Evolutionary conservation across 2,888 invertebrate species (phyloP).

Genomic region (Phorcus lineatus): DNA sequence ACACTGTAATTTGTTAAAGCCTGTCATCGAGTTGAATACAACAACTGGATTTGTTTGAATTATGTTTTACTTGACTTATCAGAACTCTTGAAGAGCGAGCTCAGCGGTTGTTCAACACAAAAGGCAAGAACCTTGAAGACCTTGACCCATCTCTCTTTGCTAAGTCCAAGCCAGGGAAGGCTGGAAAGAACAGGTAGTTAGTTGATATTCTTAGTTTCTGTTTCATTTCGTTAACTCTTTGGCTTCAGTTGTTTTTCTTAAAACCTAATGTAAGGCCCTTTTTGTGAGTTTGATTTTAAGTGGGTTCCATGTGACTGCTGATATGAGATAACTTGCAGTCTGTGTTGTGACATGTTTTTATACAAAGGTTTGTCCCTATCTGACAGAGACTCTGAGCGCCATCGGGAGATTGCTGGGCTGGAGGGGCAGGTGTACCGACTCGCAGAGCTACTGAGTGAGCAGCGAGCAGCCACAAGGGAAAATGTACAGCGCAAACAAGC

Average conservation of each 20-base stretch:
- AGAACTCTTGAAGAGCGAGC: conserved; percentile 96
- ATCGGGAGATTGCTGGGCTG: conserved; percentile 89
- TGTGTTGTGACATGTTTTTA: no score
- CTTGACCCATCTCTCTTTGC: conserved; percentile 93
- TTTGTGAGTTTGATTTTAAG: no score
- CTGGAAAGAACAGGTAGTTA: conserved; percentile 71
- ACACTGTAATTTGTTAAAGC: neutral
- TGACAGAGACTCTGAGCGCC: conserved; percentile 78
- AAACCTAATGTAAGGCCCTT: no score
- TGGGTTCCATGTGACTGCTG: no score
- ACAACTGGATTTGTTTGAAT: no score
- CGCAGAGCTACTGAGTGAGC: conserved; percentile 88
- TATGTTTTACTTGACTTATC: conserved; percentile 29
- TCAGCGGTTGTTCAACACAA: conserved; percentile 93
- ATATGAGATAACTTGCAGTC: no score
- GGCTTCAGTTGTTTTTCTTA: neutral
- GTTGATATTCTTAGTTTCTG: neutral
- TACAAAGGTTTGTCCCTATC: neutral
- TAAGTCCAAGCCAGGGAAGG: conserved; percentile 88
- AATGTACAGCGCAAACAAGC: conserved; percentile 99
- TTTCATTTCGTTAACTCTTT: no score
- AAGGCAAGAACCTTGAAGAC: conserved; percentile 89
- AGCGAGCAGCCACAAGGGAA: conserved; percentile 93
- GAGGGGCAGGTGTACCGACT: conserved; percentile 94
- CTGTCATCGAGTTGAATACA: neutral